Conservation (phyloP, 2,113 vertebrate genomes). For the Cryptomyrus ogoouensis region DNA sequence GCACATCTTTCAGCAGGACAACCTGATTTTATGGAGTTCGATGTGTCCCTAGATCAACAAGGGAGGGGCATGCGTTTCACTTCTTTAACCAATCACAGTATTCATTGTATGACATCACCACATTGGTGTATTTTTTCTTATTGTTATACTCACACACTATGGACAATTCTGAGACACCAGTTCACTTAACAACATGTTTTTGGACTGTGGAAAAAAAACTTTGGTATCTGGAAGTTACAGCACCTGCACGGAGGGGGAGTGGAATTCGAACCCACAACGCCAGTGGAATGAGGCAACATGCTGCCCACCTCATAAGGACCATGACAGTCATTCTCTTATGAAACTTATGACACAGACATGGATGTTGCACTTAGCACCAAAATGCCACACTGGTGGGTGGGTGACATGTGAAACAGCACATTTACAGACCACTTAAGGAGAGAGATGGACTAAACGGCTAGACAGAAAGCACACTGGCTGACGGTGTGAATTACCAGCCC, state of each 20-base stretch:
- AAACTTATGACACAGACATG: background rate
- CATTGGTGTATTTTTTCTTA: background rate
- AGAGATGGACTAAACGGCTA: background rate
- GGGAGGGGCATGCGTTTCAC: background rate
- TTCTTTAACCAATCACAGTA: background rate
- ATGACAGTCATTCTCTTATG: background rate
- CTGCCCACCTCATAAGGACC: background rate
- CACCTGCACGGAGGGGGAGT: background rate
- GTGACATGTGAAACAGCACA: background rate
- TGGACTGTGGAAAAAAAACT: background rate
- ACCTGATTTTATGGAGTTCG: background rate
- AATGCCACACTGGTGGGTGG: background rate
- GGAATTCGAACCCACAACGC: background rate
- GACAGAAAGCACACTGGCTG: background rate
- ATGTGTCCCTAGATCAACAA: background rate
- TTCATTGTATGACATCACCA: background rate
- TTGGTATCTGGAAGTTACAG: background rate
- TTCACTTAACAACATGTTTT: background rate
- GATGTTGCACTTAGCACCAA: background rate
- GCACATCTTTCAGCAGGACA: background rate
- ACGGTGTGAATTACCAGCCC: background rate
- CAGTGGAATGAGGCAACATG: background rate
- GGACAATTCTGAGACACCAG: background rate
- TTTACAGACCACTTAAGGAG: background rate
- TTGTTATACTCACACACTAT: background rate